Percentiles rank a stretch among this genome's conserved stretches.
Conservation (phyloP, 2,888 invertebrate species). For the Diadromus collaris region DNA sequence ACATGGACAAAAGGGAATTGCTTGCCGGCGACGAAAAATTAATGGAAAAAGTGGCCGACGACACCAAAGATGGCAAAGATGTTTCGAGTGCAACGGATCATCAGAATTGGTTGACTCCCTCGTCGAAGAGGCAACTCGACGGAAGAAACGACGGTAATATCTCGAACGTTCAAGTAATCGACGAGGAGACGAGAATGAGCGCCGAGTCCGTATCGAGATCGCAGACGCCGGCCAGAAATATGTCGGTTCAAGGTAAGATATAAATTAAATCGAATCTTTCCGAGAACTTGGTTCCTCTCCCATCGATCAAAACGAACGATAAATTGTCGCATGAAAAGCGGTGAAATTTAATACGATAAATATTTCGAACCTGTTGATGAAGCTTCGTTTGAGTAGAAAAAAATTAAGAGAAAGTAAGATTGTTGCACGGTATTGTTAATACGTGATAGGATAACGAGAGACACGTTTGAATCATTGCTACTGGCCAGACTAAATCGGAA, state of each 20-base stretch:
- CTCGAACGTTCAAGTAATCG: constrained; percentile 80
- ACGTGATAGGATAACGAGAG: constrained; percentile 1
- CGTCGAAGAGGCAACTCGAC: constrained; percentile 70
- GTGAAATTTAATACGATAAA: background rate
- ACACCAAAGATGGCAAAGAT: constrained; percentile 66
- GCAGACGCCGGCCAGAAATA: constrained; percentile 78
- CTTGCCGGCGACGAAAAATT: constrained; percentile 59
- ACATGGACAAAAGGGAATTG: constrained; percentile 47
- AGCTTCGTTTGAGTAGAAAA: background rate
- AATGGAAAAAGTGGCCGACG: constrained; percentile 60
- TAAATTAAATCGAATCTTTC: background rate
- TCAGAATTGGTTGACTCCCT: constrained; percentile 77
- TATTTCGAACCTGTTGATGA: background rate
- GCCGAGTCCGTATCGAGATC: constrained; percentile 79
- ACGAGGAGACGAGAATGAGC: constrained; percentile 82
- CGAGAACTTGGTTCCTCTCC: background rate
- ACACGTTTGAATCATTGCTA: constrained; percentile 41
- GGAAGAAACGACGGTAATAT: constrained; percentile 71
- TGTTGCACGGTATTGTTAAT: constrained; percentile 3
- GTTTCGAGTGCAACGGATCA: constrained; percentile 62
- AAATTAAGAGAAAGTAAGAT: background rate
- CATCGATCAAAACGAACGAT: background rate
- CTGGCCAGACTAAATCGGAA: constrained; percentile 54
- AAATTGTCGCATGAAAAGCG: background rate
- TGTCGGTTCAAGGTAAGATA: constrained; percentile 73